Base-by-base conservation (phyloP, 2,888 invertebrate genomes). In the Habrosyne pyritoides region DNA sequence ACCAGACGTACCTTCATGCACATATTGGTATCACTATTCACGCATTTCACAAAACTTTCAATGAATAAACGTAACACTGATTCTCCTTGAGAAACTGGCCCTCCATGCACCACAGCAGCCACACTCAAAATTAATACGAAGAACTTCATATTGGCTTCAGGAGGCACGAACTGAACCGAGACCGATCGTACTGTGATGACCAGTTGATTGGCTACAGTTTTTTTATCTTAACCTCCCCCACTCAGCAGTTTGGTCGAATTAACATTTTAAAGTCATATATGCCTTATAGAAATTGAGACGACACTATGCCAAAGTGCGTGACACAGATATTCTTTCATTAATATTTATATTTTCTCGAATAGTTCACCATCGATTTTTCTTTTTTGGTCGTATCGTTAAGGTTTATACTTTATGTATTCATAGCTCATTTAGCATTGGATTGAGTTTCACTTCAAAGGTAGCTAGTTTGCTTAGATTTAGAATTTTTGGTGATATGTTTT, bases 151-250 rank as follows among this genome's bases (percentile, higher is more conserved):
- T 82, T 84, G 70, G 58, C 63, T 42, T 42, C 42, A 56, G 50
- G 50, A 50, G 28, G 5, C 75, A 73, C 79, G 75, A 71, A 67
- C 81, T 77, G 75, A 71, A 81, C 82, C 79, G 83, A 81, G 79
- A 77, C 79, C 83, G 79, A 81, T 83, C 78, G 79, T 78, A 88
- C 87, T 89, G 80, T 91, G 91, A 79, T 86, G 78, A 78, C 72
- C 67, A 67, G 68, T 79, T 83, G 82, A 84, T 82, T 83, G 83
- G 84, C 79, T 83, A 86, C 84, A 89, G 80, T 89, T 87, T 89
- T 72, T 91, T 90, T 92, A 92, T 91, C 81, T 81, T 72, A 85
- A 82, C 72, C 74, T 64, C 83, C 91, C 91, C 91, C 89, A 86
- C 91, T 87, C 77, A 59, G 42, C 54, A 58, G 69, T 79, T 81